These are phyloP conservation scores for Drosophila kanapiae DNA, from an alignment of 1,140 invertebrate genomes.

Conservation along the genomic window DNA sequence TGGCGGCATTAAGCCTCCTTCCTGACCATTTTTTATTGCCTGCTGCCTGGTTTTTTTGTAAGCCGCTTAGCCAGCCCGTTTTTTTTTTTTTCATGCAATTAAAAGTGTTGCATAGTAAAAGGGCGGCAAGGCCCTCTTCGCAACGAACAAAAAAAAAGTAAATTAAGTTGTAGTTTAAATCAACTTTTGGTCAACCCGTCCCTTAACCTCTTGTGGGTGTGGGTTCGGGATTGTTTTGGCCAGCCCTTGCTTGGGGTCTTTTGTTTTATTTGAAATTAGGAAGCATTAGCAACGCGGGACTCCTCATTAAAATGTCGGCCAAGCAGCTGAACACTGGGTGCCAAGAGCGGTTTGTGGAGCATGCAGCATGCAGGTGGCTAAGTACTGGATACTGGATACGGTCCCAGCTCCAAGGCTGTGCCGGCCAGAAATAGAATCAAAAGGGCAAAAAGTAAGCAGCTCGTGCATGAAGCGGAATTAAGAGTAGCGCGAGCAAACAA, in stretches of 20 bases:
- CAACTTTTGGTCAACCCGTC: slow-evolving; percentile 24
- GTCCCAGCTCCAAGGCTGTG: slow-evolving; percentile 6
- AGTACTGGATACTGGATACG: neutral
- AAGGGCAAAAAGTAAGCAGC: slow-evolving; percentile 20
- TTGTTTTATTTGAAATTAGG: slow-evolving; percentile 51
- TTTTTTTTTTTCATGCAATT: slow-evolving; percentile 61
- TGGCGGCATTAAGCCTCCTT: slow-evolving; percentile 4
- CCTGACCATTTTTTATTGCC: slow-evolving; percentile 48
- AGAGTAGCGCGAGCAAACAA: slow-evolving; percentile 41
- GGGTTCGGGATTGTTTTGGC: neutral
- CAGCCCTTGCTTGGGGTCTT: slow-evolving; percentile 4
- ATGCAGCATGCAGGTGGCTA: slow-evolving; percentile 1
- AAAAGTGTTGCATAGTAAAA: slow-evolving; percentile 58
- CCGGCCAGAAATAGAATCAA: slow-evolving; percentile 36
- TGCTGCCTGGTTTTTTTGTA: slow-evolving; percentile 40
- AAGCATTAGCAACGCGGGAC: slow-evolving; percentile 40
- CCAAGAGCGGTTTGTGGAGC: neutral
- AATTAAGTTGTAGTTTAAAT: slow-evolving; percentile 36
- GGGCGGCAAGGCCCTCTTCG: slow-evolving; percentile 17
- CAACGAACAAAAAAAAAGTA: neutral
- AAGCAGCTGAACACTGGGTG: slow-evolving; percentile 1
- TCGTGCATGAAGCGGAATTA: slow-evolving; percentile 53
- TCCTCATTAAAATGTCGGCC: slow-evolving; percentile 49
- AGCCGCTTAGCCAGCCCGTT: slow-evolving; percentile 57
- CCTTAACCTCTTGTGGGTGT: slow-evolving; percentile 17